Evolutionary conservation across 2,888 invertebrate species (phyloP).

Genomic region (Pyrrhia umbra): DNA sequence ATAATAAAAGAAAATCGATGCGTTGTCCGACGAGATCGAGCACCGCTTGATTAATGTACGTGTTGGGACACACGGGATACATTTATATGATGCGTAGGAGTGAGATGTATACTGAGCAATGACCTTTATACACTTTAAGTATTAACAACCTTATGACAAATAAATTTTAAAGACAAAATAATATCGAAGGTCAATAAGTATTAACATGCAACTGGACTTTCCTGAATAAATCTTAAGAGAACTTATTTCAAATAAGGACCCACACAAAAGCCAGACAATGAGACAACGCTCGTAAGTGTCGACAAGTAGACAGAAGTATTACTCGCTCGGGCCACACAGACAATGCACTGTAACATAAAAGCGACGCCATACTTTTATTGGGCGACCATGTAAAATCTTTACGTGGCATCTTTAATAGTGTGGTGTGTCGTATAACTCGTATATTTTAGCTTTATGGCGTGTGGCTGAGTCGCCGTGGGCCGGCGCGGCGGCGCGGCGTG

Average conservation of each 20-base stretch:
- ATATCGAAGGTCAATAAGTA: not conserved
- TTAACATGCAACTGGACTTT: slow-evolving; percentile 1
- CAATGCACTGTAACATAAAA: slow-evolving; percentile 81
- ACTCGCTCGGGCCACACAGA: slow-evolving; percentile 74
- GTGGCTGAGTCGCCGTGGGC: slow-evolving; percentile 67
- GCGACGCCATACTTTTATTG: slow-evolving; percentile 81
- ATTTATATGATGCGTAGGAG: slow-evolving; percentile 58
- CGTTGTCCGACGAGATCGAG: slow-evolving; percentile 46
- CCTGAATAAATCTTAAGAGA: slow-evolving; percentile 7
- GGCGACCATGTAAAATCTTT: slow-evolving; percentile 80
- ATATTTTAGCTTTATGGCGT: slow-evolving; percentile 83
- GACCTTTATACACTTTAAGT: slow-evolving; percentile 33
- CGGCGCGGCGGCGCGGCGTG: slow-evolving; percentile 74
- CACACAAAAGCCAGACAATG: slow-evolving; percentile 38
- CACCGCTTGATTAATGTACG: slow-evolving; percentile 56
- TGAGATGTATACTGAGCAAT: slow-evolving; percentile 40
- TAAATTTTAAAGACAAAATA: not conserved
- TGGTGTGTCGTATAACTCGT: slow-evolving; percentile 83
- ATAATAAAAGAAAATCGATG: slow-evolving; percentile 62
- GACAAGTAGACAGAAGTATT: slow-evolving; percentile 59
- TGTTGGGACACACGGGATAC: slow-evolving; percentile 51
- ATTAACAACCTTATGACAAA: slow-evolving; percentile 1
- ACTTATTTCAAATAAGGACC: slow-evolving; percentile 24
- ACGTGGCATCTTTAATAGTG: slow-evolving; percentile 83
- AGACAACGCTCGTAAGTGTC: slow-evolving; percentile 57